Conservation (phyloP, 2,113 vertebrate species). For the Charina bottae region DNA sequence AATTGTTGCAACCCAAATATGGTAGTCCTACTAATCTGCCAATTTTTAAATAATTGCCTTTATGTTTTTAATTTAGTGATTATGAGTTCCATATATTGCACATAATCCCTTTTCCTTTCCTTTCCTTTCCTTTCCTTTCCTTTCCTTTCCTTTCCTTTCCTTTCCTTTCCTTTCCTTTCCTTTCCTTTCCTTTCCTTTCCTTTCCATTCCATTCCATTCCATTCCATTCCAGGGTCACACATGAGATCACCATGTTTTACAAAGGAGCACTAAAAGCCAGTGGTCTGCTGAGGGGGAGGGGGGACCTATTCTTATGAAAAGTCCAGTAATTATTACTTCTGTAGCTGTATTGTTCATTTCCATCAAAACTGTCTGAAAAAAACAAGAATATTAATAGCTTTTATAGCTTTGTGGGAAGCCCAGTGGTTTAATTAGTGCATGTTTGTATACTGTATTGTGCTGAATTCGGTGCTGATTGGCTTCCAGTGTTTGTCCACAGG, state of each 20-base stretch:
- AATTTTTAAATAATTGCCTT: not conserved
- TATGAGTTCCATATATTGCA: not conserved
- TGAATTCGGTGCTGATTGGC: conserved; percentile 4
- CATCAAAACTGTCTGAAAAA: not conserved
- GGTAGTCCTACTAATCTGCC: not conserved
- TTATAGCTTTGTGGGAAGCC: conserved; percentile 19
- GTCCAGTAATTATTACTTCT: not conserved
- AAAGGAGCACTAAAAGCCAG: not conserved
- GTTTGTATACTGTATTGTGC: conserved; percentile 13
- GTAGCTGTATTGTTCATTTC: not conserved
- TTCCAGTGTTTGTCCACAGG: not conserved
- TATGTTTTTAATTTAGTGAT: not conserved
- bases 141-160: not conserved
- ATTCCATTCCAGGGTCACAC: not conserved
- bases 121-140: too few species aligned
- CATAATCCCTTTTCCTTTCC: not conserved
- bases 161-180: too few species aligned
- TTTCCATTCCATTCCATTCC: not conserved
- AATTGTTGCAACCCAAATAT: not conserved
- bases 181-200: too few species aligned
- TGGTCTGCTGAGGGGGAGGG: not conserved
- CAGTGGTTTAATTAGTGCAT: conserved; percentile 9
- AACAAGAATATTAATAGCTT: conserved; percentile 18
- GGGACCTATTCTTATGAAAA: conserved; percentile 7
- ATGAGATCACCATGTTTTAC: not conserved